Percentiles rank a stretch among this genome's conserved stretches.
phyloP scores from a whole-genome alignment of 2,797 vertebrate genomes.

The Cichlasoma orientale region DNA sequence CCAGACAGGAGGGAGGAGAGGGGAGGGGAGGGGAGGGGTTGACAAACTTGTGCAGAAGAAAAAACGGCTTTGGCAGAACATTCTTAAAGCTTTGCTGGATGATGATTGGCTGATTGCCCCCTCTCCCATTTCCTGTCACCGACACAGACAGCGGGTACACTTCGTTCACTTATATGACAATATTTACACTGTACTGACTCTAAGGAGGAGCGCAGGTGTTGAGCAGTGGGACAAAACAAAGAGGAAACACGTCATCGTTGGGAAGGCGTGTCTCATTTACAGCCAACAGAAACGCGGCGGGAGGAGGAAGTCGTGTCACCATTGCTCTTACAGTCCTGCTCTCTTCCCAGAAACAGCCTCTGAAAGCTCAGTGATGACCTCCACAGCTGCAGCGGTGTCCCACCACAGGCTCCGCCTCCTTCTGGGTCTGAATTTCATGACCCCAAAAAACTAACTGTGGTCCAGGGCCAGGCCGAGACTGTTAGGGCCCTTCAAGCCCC shows the following conservation, averaged over 20 bases:
- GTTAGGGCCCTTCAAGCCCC: not conserved
- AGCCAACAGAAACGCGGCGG: slow-evolving; percentile 1
- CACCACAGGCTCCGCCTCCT: slow-evolving; percentile 24
- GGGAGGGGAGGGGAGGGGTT: not conserved
- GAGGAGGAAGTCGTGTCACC: slow-evolving; percentile 54
- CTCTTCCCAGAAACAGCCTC: slow-evolving; percentile 40
- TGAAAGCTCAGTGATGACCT: not conserved
- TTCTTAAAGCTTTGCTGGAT: slow-evolving; percentile 76
- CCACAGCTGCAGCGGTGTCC: slow-evolving; percentile 32
- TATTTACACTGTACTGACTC: slow-evolving; percentile 59
- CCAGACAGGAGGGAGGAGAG: not conserved
- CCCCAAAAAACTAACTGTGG: not conserved
- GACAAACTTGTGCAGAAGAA: slow-evolving; percentile 30
- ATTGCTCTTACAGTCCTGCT: slow-evolving; percentile 39
- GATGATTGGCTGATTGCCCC: slow-evolving; percentile 71
- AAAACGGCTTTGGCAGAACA: slow-evolving; percentile 77
- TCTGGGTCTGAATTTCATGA: not conserved
- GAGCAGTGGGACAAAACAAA: slow-evolving; percentile 28
- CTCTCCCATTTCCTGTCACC: slow-evolving; percentile 25
- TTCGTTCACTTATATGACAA: slow-evolving; percentile 56
- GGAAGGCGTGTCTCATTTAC: slow-evolving; percentile 13
- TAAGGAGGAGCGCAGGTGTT: slow-evolving; percentile 49
- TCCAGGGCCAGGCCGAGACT: not conserved
- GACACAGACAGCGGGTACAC: slow-evolving; percentile 38
- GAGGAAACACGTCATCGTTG: slow-evolving; percentile 23